A percentile compares a stretch with the other conserved stretches of the same genome.
Evolutionary conservation across 2,113 vertebrate species (phyloP).

Genomic region (Madoqua kirkii): DNA sequence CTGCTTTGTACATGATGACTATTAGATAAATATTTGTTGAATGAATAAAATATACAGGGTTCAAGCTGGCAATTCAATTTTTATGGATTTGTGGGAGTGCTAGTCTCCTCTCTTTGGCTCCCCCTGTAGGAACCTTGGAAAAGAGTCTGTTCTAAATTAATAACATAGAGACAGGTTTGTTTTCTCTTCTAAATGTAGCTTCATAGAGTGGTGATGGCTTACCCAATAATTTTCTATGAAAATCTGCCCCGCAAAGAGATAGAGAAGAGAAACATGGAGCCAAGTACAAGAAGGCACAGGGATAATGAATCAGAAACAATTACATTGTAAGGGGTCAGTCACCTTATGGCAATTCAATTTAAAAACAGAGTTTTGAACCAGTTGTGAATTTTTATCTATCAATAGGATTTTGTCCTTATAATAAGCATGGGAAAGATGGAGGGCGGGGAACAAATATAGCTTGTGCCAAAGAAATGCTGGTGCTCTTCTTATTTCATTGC

Average conservation of each 20-base stretch:
- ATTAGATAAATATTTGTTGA: slow-evolving; percentile 1
- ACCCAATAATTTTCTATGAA: background rate
- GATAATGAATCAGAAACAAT: background rate
- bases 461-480: background rate
- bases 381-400: background rate
- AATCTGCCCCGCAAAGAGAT: background rate
- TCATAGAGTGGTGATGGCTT: background rate
- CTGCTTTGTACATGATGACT: background rate
- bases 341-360: background rate
- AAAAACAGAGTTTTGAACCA: background rate
- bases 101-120: background rate
- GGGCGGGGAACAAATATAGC: background rate
- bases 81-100: background rate
- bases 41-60: background rate
- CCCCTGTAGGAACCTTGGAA: background rate
- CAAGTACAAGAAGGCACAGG: background rate
- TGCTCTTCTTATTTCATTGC: background rate
- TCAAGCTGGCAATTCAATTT: background rate
- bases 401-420: background rate
- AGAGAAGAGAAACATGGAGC: background rate
- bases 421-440: background rate
- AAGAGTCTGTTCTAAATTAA: background rate
- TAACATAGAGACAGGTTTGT: background rate
- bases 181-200: background rate
- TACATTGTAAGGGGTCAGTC: background rate